A percentile compares a stretch with the other conserved stretches of the same genome.
Evolutionary conservation across 2,113 vertebrate species (phyloP).

Genomic region (Tricholaema leucomelas): DNA sequence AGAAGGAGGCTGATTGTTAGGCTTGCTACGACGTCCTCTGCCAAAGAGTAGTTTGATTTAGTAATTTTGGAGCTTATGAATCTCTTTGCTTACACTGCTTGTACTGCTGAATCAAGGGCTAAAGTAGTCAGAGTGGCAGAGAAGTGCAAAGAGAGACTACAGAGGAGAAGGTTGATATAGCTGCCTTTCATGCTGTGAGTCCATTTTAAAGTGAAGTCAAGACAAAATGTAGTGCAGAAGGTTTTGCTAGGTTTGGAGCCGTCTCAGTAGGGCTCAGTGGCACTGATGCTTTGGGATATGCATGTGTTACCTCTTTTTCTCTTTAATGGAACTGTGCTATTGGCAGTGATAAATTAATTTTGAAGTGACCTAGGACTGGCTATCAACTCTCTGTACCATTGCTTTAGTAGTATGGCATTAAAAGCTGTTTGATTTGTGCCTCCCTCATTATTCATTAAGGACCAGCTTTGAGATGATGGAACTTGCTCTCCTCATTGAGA

Average conservation of each 20-base stretch:
- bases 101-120: neutral
- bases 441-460: slow-evolving; percentile 28
- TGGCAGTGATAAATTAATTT: neutral
- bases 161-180: neutral
- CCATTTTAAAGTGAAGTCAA: neutral
- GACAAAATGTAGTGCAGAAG: neutral
- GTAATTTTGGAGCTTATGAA: neutral
- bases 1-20: neutral
- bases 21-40: neutral
- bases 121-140: neutral
- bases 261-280: neutral
- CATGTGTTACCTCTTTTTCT: neutral
- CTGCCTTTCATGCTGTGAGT: neutral
- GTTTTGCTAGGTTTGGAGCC: neutral
- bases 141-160: accelerated
- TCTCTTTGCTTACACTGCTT: neutral
- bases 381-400: neutral
- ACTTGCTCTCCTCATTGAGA: neutral
- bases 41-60: neutral
- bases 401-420: slow-evolving; percentile 5
- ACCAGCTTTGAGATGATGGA: neutral
- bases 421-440: slow-evolving; percentile 56
- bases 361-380: neutral
- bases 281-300: neutral
- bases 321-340: neutral